Base-by-base conservation (phyloP, 2,113 vertebrate genomes). In the Peromyscus maniculatus region DNA sequence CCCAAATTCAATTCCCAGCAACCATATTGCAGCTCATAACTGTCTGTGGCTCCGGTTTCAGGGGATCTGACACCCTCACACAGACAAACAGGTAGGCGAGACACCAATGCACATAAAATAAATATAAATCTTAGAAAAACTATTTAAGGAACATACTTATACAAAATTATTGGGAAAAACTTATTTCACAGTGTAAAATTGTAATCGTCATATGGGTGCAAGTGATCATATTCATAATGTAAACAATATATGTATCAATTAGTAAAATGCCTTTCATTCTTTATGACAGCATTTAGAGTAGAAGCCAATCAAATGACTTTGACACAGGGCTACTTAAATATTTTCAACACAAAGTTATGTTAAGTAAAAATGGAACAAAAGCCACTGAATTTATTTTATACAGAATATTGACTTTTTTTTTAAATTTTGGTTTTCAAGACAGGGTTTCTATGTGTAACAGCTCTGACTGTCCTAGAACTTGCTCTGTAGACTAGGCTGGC, bases 291-390 rank as follows among this genome's bases (percentile, higher is more conserved):
- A 89, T 59, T 19, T 83, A 96, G 39, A 77, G 96, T 5, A 82
- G 52, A 96, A 96, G 87, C 39, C 91, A 94, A 87, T 93, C 55
- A 82, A 75, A 94, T 87, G 83, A 86, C 26, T 69, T 39, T 87
- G 17, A 87, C 46, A 28, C 19, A 87, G 64, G 62, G 43, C 6
- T 39, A 89, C 17, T 82, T 87, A 91, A 64, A 93, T 66, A 95
- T 90, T 96, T 95, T 93, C 72, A 62, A 75, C n/a, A 46, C 89
- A 86, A 95, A 93, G 89, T 62, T 98, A 67, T 95, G 91, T 90
- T 97, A 93, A 97, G 89, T 97, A 98, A 97, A 97, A 97, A 95
- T 97, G 96, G 95, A 98, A 92, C 97, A 98, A 98, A 98, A 98
- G 91, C 87, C 94, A 98, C 82, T 98, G 93, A 97, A 98, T 95